Conservation (phyloP, 2,797 vertebrate species). For the Melanotaenia pygmaea region DNA sequence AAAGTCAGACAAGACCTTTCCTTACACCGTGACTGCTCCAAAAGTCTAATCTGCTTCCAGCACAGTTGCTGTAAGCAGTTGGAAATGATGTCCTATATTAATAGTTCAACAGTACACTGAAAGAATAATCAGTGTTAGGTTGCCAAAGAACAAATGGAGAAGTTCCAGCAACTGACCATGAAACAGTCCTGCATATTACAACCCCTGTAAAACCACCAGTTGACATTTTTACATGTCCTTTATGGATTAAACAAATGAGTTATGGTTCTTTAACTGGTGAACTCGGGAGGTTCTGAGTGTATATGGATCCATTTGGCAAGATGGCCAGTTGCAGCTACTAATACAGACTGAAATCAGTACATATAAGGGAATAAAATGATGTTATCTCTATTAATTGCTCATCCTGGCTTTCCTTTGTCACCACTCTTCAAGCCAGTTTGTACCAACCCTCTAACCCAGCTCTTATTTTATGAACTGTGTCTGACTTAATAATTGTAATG, state of each 20-base stretch:
- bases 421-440: not conserved
- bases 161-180: not conserved
- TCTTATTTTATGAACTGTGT: not conserved
- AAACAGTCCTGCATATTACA: constrained; percentile 1
- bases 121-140: not conserved
- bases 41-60: not conserved
- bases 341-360: not conserved
- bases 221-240: constrained; percentile 5
- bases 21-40: not conserved
- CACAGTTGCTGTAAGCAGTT: not conserved
- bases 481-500: not conserved
- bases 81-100: not conserved
- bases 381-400: not conserved
- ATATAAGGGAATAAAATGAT: not conserved
- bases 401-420: not conserved
- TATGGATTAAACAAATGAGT: constrained; percentile 1
- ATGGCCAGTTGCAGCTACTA: not conserved
- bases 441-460: not conserved
- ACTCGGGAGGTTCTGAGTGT: not conserved
- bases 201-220: constrained; percentile 8
- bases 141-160: not conserved
- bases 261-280: not conserved
- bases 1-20: not conserved
- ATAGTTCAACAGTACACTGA: not conserved
- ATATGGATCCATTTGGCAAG: not conserved